phyloP scores from a whole-genome alignment of 2,113 vertebrate genomes.

The Vombatus ursinus region DNA sequence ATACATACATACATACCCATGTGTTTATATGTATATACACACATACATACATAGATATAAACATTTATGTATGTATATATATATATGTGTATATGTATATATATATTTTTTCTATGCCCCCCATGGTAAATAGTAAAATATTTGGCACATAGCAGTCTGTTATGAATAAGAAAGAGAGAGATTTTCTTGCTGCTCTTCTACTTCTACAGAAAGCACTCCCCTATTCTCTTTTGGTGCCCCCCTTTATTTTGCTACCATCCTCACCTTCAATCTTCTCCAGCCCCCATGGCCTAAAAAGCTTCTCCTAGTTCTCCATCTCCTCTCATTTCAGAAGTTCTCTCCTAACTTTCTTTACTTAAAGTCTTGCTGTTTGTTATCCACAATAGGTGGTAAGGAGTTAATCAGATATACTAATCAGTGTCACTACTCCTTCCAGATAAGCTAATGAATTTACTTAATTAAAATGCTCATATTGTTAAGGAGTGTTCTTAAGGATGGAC shows the following conservation, averaged over 20 bases:
- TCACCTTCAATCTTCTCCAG: neutral
- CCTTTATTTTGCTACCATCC: neutral
- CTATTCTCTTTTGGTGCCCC: neutral
- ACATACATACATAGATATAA: no score
- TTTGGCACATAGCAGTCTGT: neutral
- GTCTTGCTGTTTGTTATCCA: neutral
- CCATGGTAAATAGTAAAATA: neutral
- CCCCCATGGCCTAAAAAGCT: neutral
- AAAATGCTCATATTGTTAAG: neutral
- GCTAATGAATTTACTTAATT: neutral
- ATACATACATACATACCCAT: no score
- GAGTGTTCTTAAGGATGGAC: neutral
- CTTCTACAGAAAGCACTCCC: neutral
- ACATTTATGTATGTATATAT: no score
- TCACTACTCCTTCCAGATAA: neutral
- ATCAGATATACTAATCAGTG: neutral
- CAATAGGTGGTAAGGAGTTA: neutral
- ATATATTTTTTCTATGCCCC: no score
- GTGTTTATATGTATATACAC: no score
- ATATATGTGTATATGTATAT: neutral
- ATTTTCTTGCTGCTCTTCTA: neutral
- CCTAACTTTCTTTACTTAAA: neutral
- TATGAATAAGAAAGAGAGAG: neutral
- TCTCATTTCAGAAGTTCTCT: neutral
- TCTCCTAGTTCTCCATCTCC: neutral